Percentiles rank a stretch among this genome's conserved stretches.
Evolutionary conservation across 2,888 invertebrate species (phyloP).

Genomic region (Oscheius sp.): DNA sequence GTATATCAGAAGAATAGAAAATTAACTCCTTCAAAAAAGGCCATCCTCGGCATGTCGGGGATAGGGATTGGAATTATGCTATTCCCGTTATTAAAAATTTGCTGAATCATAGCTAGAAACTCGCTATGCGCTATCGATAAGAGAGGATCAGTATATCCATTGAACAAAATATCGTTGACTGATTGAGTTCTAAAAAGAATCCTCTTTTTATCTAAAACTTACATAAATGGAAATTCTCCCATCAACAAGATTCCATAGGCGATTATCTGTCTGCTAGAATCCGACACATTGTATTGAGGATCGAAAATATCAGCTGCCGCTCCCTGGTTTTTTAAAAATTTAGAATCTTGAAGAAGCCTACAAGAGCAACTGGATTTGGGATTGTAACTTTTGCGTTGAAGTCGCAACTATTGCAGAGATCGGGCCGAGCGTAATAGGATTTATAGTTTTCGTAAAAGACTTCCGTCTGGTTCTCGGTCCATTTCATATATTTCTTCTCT

Average conservation of each 20-base stretch:
- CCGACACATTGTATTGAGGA: conserved; percentile 51
- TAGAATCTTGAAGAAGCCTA: too few species aligned
- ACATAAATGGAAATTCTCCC: conserved; percentile 59
- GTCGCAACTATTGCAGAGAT: conserved; percentile 51
- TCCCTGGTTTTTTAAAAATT: conserved; percentile 55
- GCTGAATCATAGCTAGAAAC: neutral
- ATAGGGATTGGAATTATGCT: conserved; percentile 61
- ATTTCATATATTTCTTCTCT: conserved; percentile 57
- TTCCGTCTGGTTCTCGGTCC: conserved; percentile 41
- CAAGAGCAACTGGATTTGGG: conserved; percentile 58
- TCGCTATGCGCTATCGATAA: conserved; percentile 56
- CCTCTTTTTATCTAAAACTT: conserved; percentile 6
- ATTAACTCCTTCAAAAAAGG: conserved; percentile 56
- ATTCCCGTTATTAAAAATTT: conserved; percentile 23
- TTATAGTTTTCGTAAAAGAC: conserved; percentile 65
- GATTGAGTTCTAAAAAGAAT: conserved; percentile 43
- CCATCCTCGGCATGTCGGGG: conserved; percentile 57
- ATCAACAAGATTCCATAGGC: conserved; percentile 39
- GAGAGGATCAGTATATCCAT: conserved; percentile 61
- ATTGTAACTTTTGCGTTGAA: conserved; percentile 52
- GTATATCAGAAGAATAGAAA: neutral
- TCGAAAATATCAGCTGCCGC: conserved; percentile 53
- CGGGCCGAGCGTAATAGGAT: conserved; percentile 41
- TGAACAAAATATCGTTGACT: conserved; percentile 61
- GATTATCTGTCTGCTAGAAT: conserved; percentile 40